phyloP scores from a whole-genome alignment of 2,888 invertebrate species.

The Parelbella ahira region DNA sequence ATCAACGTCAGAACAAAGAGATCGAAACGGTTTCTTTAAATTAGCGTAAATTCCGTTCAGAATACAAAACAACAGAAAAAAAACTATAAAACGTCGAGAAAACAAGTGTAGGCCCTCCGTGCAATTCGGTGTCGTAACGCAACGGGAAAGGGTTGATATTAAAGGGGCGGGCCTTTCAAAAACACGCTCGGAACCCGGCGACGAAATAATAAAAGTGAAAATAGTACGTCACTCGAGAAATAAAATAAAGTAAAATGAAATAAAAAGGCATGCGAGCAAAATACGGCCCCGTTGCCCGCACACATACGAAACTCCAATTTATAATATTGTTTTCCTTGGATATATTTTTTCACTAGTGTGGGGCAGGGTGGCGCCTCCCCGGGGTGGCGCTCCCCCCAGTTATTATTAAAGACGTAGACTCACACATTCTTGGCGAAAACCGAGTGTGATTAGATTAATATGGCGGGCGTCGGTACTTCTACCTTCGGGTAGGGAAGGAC shows the following conservation, averaged over 20 bases:
- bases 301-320: slow-evolving; percentile 69
- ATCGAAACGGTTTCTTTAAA: slow-evolving; percentile 26
- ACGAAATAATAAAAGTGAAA: slow-evolving; percentile 53
- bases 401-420: slow-evolving; percentile 80
- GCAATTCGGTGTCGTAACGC: background rate
- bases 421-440: slow-evolving; percentile 73
- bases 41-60: slow-evolving; percentile 27
- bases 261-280: slow-evolving; percentile 61
- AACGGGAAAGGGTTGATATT: slow-evolving; percentile 3
- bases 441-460: slow-evolving; percentile 80
- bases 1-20: slow-evolving; percentile 26
- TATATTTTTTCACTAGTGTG: slow-evolving; percentile 79
- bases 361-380: slow-evolving; percentile 31
- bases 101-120: slow-evolving; percentile 12
- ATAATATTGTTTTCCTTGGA: slow-evolving; percentile 80
- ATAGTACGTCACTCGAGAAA: slow-evolving; percentile 59
- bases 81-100: slow-evolving; percentile 27
- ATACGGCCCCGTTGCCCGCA: slow-evolving; percentile 51
- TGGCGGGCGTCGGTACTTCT: slow-evolving; percentile 38
- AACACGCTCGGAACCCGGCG: slow-evolving; percentile 18
- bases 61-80: slow-evolving; percentile 26
- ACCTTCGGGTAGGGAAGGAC: slow-evolving; percentile 7
- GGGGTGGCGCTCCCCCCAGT: slow-evolving; percentile 52
- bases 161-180: background rate
- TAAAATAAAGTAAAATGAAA: slow-evolving; percentile 74